Percentiles rank a stretch among this genome's conserved stretches.
Conservation (phyloP, 2,113 vertebrate genomes). For the Tetraodon nigroviridis region DNA sequence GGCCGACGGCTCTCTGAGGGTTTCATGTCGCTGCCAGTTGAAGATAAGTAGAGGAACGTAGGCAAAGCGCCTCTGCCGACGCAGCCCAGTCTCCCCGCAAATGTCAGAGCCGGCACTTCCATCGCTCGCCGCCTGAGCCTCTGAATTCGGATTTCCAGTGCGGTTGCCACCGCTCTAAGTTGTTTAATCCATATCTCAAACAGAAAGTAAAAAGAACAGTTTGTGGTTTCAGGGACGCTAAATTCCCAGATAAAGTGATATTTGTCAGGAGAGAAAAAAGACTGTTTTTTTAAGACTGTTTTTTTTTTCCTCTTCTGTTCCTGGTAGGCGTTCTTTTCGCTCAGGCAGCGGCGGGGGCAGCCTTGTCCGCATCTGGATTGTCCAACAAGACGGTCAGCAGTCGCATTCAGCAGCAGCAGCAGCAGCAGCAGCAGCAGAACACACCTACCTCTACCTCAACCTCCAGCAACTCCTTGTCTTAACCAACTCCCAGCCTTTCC, state of each 20-base stretch:
- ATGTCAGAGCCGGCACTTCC: too few species aligned
- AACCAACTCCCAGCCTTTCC: constrained; percentile 61
- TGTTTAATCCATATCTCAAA: background rate
- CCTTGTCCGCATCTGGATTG: constrained; percentile 70
- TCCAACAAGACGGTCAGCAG: constrained; percentile 72
- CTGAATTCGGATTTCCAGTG: too few species aligned
- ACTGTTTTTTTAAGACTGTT: background rate
- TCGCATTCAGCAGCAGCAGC: constrained; percentile 52
- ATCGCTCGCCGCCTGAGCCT: too few species aligned
- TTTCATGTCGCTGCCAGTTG: too few species aligned
- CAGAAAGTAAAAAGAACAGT: background rate
- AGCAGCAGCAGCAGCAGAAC: constrained; percentile 56
- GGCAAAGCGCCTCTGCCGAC: too few species aligned
- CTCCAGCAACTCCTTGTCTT: constrained; percentile 74
- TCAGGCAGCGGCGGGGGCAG: constrained; percentile 79
- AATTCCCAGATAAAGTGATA: too few species aligned
- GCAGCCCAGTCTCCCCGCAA: too few species aligned
- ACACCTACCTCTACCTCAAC: constrained; percentile 77
- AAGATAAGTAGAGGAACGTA: too few species aligned
- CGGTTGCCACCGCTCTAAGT: background rate
- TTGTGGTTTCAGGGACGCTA: background rate
- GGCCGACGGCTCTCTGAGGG: background rate
- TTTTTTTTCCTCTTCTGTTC: background rate
- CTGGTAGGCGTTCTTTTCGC: constrained; percentile 88
- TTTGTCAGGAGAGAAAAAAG: too few species aligned